phyloP scores from a whole-genome alignment of 2,797 vertebrate species.

The Huso huso region DNA sequence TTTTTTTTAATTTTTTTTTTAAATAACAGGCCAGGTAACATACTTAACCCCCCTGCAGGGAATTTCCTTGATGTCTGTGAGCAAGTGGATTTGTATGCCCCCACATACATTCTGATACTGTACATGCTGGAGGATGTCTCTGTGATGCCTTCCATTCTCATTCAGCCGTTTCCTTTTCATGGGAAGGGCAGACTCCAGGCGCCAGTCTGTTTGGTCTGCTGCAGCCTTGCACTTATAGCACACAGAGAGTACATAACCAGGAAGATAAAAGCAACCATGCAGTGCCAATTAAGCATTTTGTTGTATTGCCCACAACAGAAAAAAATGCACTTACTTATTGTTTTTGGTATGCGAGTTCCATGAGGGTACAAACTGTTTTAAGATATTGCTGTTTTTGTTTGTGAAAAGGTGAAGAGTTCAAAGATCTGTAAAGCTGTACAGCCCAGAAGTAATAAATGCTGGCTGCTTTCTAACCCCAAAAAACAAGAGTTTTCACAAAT shows the following conservation, averaged over 20 bases:
- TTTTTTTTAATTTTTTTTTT: slow-evolving; percentile 43
- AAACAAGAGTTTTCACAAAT: neutral
- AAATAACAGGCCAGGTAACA: slow-evolving; percentile 25
- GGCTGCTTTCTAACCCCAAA: neutral
- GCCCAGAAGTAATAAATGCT: neutral
- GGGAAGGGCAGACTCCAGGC: slow-evolving; percentile 71
- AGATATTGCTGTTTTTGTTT: slow-evolving; percentile 20
- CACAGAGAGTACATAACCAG: neutral
- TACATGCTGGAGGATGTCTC: slow-evolving; percentile 17
- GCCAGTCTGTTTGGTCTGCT: slow-evolving; percentile 60
- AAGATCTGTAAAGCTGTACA: neutral
- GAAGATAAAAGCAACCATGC: slow-evolving; percentile 23
- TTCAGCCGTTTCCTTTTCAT: slow-evolving; percentile 68
- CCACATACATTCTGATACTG: too few species aligned
- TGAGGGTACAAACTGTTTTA: slow-evolving; percentile 34
- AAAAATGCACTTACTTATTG: slow-evolving; percentile 37
- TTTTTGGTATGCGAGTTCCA: slow-evolving; percentile 24
- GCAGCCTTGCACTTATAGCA: slow-evolving; percentile 4
- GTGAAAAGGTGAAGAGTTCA: slow-evolving; percentile 25
- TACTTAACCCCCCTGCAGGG: slow-evolving; percentile 7
- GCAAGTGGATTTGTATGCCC: too few species aligned
- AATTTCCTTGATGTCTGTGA: neutral
- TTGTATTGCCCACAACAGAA: slow-evolving; percentile 40
- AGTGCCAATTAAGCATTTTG: slow-evolving; percentile 60
- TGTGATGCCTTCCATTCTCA: slow-evolving; percentile 51